Evolutionary conservation across 2,113 vertebrate genomes (phyloP).

Genomic region (Dendropsophus ebraccatus): DNA sequence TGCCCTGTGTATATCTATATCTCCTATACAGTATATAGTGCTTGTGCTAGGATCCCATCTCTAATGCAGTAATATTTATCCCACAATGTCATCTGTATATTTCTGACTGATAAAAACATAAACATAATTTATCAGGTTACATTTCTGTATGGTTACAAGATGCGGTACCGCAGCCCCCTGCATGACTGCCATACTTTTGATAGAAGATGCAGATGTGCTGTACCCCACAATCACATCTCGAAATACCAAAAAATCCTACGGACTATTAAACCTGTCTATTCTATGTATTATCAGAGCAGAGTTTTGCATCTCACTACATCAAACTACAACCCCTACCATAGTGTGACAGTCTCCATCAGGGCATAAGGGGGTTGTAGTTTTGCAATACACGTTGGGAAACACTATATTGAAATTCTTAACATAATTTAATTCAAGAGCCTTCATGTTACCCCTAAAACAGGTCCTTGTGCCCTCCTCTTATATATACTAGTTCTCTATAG

Average conservation of each 20-base stretch:
- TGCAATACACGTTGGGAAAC: too few relatives aligned
- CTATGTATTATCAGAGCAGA: not conserved
- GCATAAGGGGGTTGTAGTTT: too few relatives aligned
- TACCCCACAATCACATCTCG: not conserved
- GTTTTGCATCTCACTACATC: too few relatives aligned
- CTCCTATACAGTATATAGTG: not conserved
- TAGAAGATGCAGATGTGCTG: not conserved
- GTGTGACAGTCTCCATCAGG: too few relatives aligned
- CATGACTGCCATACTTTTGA: too few relatives aligned
- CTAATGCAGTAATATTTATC: not conserved
- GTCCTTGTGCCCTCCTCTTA: too few relatives aligned
- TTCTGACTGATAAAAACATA: not conserved
- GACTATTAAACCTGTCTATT: not conserved
- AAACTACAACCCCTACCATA: too few relatives aligned
- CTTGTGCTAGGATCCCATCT: not conserved
- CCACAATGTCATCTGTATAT: not conserved
- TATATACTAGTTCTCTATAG: too few relatives aligned
- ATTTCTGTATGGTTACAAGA: constrained; percentile 5
- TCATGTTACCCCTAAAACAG: too few relatives aligned
- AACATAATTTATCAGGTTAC: constrained; percentile 2
- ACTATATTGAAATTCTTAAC: too few relatives aligned
- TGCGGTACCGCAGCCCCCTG: not conserved
- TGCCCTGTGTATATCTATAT: not conserved
- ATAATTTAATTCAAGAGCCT: too few relatives aligned
- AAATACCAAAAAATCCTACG: not conserved